These are phyloP conservation scores for Pterostichus madidus DNA, from an alignment of 2,888 invertebrate species.

Conservation along the genomic window DNA sequence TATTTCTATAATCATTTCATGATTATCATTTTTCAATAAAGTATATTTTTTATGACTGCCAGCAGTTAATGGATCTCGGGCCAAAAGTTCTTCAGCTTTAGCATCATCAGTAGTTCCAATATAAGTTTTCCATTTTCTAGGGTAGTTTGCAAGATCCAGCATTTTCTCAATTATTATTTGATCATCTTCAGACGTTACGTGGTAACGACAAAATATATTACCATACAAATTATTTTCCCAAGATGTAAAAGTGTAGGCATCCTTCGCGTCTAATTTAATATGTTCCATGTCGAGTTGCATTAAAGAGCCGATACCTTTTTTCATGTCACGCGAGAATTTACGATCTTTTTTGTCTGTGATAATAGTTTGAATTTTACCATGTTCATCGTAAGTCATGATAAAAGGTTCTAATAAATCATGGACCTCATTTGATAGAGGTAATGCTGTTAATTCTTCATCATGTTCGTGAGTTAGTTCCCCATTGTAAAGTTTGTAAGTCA, in stretches of 20 bases:
- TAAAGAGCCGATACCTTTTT: conserved; percentile 75
- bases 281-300: conserved; percentile 75
- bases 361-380: conserved; percentile 73
- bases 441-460: conserved; percentile 10
- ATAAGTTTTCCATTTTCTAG: conserved; percentile 39
- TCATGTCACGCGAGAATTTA: conserved; percentile 74
- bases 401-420: conserved; percentile 70
- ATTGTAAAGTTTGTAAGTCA: conserved; percentile 74
- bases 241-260: conserved; percentile 72
- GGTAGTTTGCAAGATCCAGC: conserved; percentile 67
- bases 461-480: conserved; percentile 69
- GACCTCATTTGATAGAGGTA: conserved; percentile 56
- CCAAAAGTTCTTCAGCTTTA: not conserved
- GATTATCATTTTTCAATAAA: conserved; percentile 68
- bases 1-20: conserved; percentile 70
- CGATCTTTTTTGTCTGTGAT: conserved; percentile 71
- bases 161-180: conserved; percentile 73
- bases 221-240: conserved; percentile 76
- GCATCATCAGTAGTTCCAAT: conserved; percentile 18
- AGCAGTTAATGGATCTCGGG: conserved; percentile 70
- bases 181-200: conserved; percentile 71
- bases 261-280: conserved; percentile 69
- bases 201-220: conserved; percentile 73
- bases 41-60: conserved; percentile 71
- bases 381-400: conserved; percentile 70